Percentiles rank a stretch among this genome's conserved stretches.
Conservation (phyloP, 2,113 vertebrate species). For the Lonchura striata region DNA sequence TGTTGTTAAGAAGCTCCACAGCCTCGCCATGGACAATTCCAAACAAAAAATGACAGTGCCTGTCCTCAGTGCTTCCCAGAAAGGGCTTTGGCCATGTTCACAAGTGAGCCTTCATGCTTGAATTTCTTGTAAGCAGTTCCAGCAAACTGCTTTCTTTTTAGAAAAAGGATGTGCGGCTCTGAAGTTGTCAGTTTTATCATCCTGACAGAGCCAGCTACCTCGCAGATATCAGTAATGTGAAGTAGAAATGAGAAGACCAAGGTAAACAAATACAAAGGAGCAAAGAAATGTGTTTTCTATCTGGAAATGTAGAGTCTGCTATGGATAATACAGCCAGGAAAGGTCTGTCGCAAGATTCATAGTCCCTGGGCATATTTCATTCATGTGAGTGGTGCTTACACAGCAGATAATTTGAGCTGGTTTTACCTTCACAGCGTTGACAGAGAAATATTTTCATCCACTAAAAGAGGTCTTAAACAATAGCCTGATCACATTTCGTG, state of each 20-base stretch:
- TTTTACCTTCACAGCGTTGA: not conserved
- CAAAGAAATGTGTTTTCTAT: conserved; percentile 14
- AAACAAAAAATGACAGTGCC: not conserved
- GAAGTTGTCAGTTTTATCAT: not conserved
- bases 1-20: not conserved
- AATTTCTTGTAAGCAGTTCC: not conserved
- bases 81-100: not conserved
- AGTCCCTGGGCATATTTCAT: conserved; percentile 16
- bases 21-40: not conserved
- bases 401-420: conserved; percentile 33
- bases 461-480: not conserved
- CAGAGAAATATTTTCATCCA: conserved; percentile 12
- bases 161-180: not conserved
- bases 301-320: not conserved
- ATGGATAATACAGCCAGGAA: not conserved
- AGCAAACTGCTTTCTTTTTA: not conserved
- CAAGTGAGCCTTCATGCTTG: not conserved
- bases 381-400: conserved; percentile 23
- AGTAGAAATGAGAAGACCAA: conserved; percentile 3
- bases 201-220: not conserved
- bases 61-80: not conserved
- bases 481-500: not conserved
- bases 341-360: not conserved
- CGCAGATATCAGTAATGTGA: not conserved
- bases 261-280: conserved; percentile 21